phyloP scores from a whole-genome alignment of 2,888 invertebrate species.

The Cheilosia vulpina region DNA sequence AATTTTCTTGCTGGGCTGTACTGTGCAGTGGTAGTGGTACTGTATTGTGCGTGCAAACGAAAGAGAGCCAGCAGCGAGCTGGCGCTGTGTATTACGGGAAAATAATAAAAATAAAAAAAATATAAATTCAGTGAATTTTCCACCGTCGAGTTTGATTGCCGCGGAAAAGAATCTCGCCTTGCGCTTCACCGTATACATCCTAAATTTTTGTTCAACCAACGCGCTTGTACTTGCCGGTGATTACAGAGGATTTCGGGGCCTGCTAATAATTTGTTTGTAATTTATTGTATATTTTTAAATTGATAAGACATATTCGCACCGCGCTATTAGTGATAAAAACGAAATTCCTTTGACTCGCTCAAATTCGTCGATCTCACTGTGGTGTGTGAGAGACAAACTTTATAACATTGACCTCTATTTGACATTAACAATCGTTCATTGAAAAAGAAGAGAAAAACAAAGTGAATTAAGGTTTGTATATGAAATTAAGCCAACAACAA shows the following conservation, averaged over 20 bases:
- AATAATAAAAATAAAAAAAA: slow-evolving; percentile 49
- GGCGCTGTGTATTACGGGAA: slow-evolving; percentile 20
- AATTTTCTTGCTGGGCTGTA: slow-evolving; percentile 25
- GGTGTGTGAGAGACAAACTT: slow-evolving; percentile 62
- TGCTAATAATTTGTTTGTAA: background rate
- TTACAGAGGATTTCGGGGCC: slow-evolving; percentile 15
- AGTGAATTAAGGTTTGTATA: slow-evolving; percentile 67
- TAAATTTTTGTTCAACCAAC: slow-evolving; percentile 25
- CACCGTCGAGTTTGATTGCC: slow-evolving; percentile 50
- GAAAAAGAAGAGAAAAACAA: slow-evolving; percentile 54
- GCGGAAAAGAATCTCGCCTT: slow-evolving; percentile 49
- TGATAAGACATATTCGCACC: slow-evolving; percentile 52
- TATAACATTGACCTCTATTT: slow-evolving; percentile 83
- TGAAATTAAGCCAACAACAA: slow-evolving; percentile 20
- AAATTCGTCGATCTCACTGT: slow-evolving; percentile 57
- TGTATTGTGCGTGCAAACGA: slow-evolving; percentile 24
- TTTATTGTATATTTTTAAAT: slow-evolving; percentile 9
- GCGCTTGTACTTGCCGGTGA: slow-evolving; percentile 25
- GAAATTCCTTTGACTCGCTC: slow-evolving; percentile 26
- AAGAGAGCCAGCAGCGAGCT: slow-evolving; percentile 13
- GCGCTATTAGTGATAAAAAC: slow-evolving; percentile 40
- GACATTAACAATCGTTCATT: slow-evolving; percentile 79
- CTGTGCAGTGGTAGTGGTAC: slow-evolving; percentile 30
- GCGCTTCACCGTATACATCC: slow-evolving; percentile 32
- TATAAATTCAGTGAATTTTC: slow-evolving; percentile 42